phyloP scores from a whole-genome alignment of 2,113 vertebrate species.

The Lepisosteus oculatus region DNA sequence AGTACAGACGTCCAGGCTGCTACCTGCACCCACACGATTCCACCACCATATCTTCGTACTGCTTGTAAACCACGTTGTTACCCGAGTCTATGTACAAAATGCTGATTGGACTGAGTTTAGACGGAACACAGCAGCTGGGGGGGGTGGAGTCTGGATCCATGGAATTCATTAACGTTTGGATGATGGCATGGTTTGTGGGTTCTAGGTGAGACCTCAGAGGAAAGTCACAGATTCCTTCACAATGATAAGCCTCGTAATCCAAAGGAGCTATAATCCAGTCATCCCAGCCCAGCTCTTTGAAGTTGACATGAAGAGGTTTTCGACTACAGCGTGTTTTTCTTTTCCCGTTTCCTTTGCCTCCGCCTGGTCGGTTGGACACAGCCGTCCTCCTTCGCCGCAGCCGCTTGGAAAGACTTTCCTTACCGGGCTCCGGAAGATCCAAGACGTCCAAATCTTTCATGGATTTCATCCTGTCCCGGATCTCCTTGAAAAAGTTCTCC shows the following conservation, averaged over 20 bases:
- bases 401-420: constrained; percentile 29
- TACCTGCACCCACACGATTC: constrained; percentile 87
- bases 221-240: constrained; percentile 82
- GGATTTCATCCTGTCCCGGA: constrained; percentile 70
- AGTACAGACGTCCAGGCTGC: constrained; percentile 41
- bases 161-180: constrained; percentile 86
- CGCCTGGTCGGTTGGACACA: constrained; percentile 34
- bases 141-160: constrained; percentile 82
- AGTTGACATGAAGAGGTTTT: constrained; percentile 79
- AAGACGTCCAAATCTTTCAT: constrained; percentile 44
- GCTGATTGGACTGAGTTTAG: constrained; percentile 84
- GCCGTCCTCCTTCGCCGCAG: constrained; percentile 52
- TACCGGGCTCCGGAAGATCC: constrained; percentile 36
- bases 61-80: constrained; percentile 87
- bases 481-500: constrained; percentile 77
- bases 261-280: constrained; percentile 87
- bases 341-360: constrained; percentile 56
- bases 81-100: constrained; percentile 85
- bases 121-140: constrained; percentile 82
- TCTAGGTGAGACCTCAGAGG: constrained; percentile 82
- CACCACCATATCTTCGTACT: constrained; percentile 89
- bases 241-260: constrained; percentile 84
- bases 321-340: constrained; percentile 76
- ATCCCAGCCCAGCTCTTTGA: constrained; percentile 87
- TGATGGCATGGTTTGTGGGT: constrained; percentile 86